Evolutionary conservation across 2,797 vertebrate genomes (phyloP).

Genomic region (Todus mexicanus): DNA sequence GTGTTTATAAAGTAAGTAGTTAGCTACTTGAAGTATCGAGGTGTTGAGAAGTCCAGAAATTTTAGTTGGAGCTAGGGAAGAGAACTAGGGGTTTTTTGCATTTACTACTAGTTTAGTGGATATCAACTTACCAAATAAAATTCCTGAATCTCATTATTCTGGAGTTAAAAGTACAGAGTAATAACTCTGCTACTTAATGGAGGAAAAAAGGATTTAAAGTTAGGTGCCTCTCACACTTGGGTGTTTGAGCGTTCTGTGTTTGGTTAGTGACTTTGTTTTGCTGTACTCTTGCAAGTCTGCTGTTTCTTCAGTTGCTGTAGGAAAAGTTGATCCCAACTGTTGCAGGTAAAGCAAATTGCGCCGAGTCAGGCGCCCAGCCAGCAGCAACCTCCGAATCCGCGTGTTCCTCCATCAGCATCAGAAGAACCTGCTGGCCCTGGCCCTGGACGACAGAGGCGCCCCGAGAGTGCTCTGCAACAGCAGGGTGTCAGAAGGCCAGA

Average conservation of each 20-base stretch:
- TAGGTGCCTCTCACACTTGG: accelerated
- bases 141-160: neutral
- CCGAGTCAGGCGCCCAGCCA: accelerated
- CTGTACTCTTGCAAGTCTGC: neutral
- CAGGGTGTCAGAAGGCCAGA: slow-evolving; percentile 53
- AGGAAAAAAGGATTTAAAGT: too few species aligned
- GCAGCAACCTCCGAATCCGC: neutral
- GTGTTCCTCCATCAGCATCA: accelerated
- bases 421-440: slow-evolving; percentile 71
- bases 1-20: neutral
- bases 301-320: neutral
- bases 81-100: neutral
- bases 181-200: neutral
- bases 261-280: neutral
- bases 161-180: neutral
- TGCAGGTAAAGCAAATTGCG: slow-evolving; percentile 9
- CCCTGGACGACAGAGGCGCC: slow-evolving; percentile 75
- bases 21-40: neutral
- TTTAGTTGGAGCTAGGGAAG: neutral
- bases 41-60: neutral
- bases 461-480: neutral
- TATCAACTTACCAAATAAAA: neutral
- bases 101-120: neutral
- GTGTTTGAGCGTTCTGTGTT: neutral
- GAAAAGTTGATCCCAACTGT: neutral